Evolutionary conservation across 2,888 invertebrate genomes (phyloP).

Genomic region (Andrena flavipes): DNA sequence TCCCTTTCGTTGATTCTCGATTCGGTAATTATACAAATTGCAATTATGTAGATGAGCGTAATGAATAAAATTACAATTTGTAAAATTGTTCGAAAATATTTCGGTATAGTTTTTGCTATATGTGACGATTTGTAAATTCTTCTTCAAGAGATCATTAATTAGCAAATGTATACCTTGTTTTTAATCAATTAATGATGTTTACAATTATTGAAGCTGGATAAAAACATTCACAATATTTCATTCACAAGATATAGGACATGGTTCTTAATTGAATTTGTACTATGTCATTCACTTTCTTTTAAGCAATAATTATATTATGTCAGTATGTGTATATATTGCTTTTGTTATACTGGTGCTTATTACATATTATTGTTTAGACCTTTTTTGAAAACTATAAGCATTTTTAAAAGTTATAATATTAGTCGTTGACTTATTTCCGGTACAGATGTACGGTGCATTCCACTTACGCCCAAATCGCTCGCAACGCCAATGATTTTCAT

Average conservation of each 20-base stretch:
- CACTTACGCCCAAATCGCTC: too few species aligned
- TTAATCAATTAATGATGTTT: background rate
- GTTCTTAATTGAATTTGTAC: background rate
- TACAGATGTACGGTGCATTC: background rate
- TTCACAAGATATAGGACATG: background rate
- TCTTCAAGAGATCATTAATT: background rate
- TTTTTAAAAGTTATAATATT: background rate
- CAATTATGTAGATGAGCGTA: background rate
- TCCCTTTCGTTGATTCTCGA: background rate
- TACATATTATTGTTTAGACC: background rate
- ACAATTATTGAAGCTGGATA: slow-evolving; percentile 15
- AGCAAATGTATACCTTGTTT: background rate
- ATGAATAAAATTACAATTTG: slow-evolving; percentile 20
- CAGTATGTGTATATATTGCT: background rate
- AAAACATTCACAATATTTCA: background rate
- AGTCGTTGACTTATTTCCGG: background rate
- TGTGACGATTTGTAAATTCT: slow-evolving; percentile 15
- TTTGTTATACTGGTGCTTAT: background rate
- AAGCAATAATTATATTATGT: background rate
- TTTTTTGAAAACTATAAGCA: background rate
- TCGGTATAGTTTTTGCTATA: background rate
- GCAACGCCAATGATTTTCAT: too few species aligned
- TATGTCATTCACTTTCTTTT: background rate
- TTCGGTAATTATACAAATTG: slow-evolving; percentile 24
- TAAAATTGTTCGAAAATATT: slow-evolving; percentile 21